Base-by-base conservation (phyloP, 1,140 invertebrate species). In the Temnothorax curvispinosus region DNA sequence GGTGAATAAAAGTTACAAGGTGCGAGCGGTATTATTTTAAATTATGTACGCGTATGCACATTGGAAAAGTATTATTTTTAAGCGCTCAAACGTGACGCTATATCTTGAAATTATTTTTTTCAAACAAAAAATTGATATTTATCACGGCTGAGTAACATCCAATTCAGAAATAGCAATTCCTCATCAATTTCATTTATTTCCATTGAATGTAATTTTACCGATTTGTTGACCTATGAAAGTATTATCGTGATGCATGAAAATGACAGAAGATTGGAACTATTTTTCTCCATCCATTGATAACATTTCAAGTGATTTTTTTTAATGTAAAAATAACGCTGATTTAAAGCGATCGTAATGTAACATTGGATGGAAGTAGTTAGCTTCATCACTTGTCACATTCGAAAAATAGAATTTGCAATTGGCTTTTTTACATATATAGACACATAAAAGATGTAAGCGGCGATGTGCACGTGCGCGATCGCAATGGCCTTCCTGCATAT, bases 401-500 rank as follows among this genome's bases (percentile, higher is more conserved):
- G 9, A 54, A 27, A 67, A 71, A 54, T 71, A 13, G 38, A 81
- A 82, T 82, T 47, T 6, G 18, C 65, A 21, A 81, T n/a, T 38
- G 35, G 58, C 18, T 41, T 58, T 21, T 71, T 47, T 5, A 15
- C 0, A 47, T 81, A 35, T 38, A 74, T 47, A 82, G 32, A 27
- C 13, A 1, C 27, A 21, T 82, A 58, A 82, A 82, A 82, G 78
- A 82, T 82, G 41, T 41, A 72, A 58, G 52, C 13, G 38, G 44
- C 15, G n/a, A 47, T 44, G 52, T 21, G 9, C 18, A 32, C 27
- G 44, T 64, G 8, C 6, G 67, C 65, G 41, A 82, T 52, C 38
- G 54, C 72, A 27, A 85, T 21, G 44, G 74, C 44, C 72, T 41
- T 78, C 54, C 72, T 85, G 82, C 82, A 76, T 77, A 76, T 75